These are phyloP conservation scores for Aphidius ervi DNA, from an alignment of 1,140 invertebrate genomes.

Conservation along the genomic window DNA sequence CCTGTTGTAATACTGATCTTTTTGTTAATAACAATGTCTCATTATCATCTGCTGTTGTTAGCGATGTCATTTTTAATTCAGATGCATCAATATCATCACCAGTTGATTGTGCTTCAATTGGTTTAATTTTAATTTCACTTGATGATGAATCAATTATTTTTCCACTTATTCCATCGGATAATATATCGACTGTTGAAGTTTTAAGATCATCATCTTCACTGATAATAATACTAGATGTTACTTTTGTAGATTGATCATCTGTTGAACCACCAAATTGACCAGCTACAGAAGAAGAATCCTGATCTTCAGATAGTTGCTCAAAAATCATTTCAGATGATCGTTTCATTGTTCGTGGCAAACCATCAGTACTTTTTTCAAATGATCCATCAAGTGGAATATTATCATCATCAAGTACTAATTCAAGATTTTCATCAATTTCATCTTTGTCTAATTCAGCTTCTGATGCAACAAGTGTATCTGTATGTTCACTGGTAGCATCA, in stretches of 20 bases:
- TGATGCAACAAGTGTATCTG: slow-evolving; percentile 84
- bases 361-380: slow-evolving; percentile 34
- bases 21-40: slow-evolving; percentile 17
- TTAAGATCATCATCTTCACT: slow-evolving; percentile 18
- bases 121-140: slow-evolving; percentile 13
- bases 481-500: slow-evolving; percentile 79
- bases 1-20: slow-evolving; percentile 34
- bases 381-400: slow-evolving; percentile 36
- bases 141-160: slow-evolving; percentile 10
- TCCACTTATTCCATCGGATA: slow-evolving; percentile 11
- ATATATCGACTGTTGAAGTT: slow-evolving; percentile 13
- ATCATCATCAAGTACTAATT: slow-evolving; percentile 34
- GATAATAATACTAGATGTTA: slow-evolving; percentile 14
- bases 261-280: slow-evolving; percentile 25
- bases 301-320: slow-evolving; percentile 52
- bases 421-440: slow-evolving; percentile 45
- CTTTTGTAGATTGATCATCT: slow-evolving; percentile 31
- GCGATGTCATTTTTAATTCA: slow-evolving; percentile 23
- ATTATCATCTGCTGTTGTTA: slow-evolving; percentile 7
- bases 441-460: slow-evolving; percentile 59
- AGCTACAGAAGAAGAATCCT: slow-evolving; percentile 27
- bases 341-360: slow-evolving; percentile 71
- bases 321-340: slow-evolving; percentile 87
- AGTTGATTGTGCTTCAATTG: slow-evolving; percentile 19
- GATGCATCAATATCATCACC: slow-evolving; percentile 22